These are phyloP conservation scores for Drosophila birchii DNA, from an alignment of 2,888 invertebrate genomes.

Conservation along the genomic window DNA sequence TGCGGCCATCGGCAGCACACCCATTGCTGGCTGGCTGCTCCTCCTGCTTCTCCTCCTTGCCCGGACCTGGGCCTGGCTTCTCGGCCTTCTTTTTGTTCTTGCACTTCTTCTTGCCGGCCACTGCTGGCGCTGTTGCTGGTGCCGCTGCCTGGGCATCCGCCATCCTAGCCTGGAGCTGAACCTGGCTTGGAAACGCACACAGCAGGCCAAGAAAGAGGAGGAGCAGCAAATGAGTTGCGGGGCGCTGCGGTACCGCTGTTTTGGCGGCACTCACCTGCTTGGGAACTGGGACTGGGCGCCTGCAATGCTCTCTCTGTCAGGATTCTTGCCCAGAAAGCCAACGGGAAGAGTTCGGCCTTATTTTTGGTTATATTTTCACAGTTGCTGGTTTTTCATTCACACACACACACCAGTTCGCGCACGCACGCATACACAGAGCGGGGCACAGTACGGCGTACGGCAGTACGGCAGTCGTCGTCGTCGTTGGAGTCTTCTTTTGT, in stretches of 20 bases:
- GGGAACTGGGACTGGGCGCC: slow-evolving; percentile 6
- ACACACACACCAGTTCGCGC: slow-evolving; percentile 54
- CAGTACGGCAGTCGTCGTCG: background rate
- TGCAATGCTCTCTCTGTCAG: slow-evolving; percentile 14
- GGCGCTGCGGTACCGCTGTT: background rate
- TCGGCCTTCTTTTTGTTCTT: slow-evolving; percentile 63
- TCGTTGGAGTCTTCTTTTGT: slow-evolving; percentile 11
- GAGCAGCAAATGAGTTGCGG: slow-evolving; percentile 2
- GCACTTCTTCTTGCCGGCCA: slow-evolving; percentile 59
- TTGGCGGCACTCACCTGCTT: slow-evolving; percentile 11
- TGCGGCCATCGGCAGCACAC: slow-evolving; percentile 14
- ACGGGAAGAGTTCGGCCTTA: slow-evolving; percentile 56
- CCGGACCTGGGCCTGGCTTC: slow-evolving; percentile 10
- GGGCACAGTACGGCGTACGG: slow-evolving; percentile 3
- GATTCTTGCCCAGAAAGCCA: slow-evolving; percentile 37
- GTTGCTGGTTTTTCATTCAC: slow-evolving; percentile 75
- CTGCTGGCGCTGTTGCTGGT: slow-evolving; percentile 27
- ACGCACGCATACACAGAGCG: slow-evolving; percentile 36
- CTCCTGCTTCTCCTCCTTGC: slow-evolving; percentile 7
- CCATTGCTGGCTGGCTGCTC: slow-evolving; percentile 52
- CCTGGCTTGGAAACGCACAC: background rate
- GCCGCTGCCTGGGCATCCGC: slow-evolving; percentile 64
- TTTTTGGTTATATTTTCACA: slow-evolving; percentile 77
- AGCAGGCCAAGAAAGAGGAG: no score
- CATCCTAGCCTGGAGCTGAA: slow-evolving; percentile 46